A percentile compares a stretch with the other conserved stretches of the same genome.
phyloP scores from a whole-genome alignment of 1,140 invertebrate species.

The Plectrocnemia conspersa region DNA sequence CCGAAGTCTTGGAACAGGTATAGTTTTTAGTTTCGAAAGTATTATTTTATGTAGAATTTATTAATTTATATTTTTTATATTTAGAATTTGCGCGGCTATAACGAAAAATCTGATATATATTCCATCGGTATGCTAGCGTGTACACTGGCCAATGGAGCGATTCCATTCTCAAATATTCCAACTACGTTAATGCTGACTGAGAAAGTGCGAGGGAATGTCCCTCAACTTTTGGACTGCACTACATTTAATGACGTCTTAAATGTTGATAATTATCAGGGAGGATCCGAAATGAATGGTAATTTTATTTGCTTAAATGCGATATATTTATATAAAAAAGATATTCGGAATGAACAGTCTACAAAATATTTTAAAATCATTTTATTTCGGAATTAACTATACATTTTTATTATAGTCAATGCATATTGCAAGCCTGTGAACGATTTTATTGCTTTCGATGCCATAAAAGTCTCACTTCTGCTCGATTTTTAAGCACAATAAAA shows the following conservation, averaged over 20 bases:
- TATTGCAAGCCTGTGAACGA: too few species aligned
- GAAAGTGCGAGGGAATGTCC: conserved; percentile 75
- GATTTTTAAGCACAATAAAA: too few species aligned
- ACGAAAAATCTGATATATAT: conserved; percentile 86
- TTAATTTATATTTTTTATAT: conserved; percentile 31
- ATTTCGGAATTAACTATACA: too few species aligned
- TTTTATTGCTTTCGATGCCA: too few species aligned
- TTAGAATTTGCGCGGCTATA: conserved; percentile 82
- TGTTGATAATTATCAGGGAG: conserved; percentile 45
- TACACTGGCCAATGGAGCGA: conserved; percentile 83
- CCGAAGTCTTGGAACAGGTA: conserved; percentile 84
- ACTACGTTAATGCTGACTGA: conserved; percentile 85
- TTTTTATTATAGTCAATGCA: too few species aligned
- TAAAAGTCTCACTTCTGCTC: too few species aligned
- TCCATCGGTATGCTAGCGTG: conserved; percentile 83
- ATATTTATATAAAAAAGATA: too few species aligned
- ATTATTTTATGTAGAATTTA: neutral
- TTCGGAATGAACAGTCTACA: too few species aligned
- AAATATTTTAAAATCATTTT: too few species aligned
- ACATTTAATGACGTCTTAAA: conserved; percentile 56
- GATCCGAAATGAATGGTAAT: conserved; percentile 49
- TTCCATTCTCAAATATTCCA: conserved; percentile 77
- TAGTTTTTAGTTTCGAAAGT: conserved; percentile 17
- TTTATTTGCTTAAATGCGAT: neutral
- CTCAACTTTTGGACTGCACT: conserved; percentile 71